Percentiles rank a stretch among this genome's conserved stretches.
Evolutionary conservation across 2,888 invertebrate species (phyloP).

Genomic region (Thymelicus sylvestris): DNA sequence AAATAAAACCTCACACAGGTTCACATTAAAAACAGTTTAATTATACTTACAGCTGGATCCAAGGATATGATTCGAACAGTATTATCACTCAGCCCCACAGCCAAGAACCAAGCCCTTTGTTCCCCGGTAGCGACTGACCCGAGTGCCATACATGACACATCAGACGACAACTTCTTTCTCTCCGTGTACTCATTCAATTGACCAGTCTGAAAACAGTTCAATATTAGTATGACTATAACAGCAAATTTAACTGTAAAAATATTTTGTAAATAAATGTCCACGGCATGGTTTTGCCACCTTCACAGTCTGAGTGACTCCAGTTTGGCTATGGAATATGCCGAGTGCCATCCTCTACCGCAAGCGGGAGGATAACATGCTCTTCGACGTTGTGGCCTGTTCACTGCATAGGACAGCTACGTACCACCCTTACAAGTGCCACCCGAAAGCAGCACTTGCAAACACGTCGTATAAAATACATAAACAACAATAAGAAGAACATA

Average conservation of each 20-base stretch:
- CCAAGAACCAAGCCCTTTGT: constrained; percentile 97
- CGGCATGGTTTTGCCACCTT: constrained; percentile 88
- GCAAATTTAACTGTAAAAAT: constrained; percentile 1
- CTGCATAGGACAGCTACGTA: constrained; percentile 82
- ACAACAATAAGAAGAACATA: no score
- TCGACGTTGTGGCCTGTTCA: constrained; percentile 86
- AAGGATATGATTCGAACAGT: constrained; percentile 99
- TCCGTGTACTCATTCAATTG: constrained; percentile 99
- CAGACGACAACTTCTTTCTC: constrained; percentile 97
- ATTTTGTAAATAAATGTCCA: constrained; percentile 64
- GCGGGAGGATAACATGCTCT: constrained; percentile 84
- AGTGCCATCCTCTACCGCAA: constrained; percentile 80
- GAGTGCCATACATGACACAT: constrained; percentile 99
- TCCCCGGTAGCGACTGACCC: constrained; percentile 98
- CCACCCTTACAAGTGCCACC: constrained; percentile 66
- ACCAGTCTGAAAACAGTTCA: constrained; percentile 88
- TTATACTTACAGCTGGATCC: constrained; percentile 91
- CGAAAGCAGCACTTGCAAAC: constrained; percentile 62
- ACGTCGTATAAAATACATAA: constrained; percentile 57
- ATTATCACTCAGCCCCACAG: constrained; percentile 97
- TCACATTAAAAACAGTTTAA: background rate
- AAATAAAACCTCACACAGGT: background rate
- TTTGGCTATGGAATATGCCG: constrained; percentile 91
- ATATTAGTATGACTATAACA: constrained; percentile 7
- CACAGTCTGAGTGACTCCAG: constrained; percentile 88